A percentile compares a stretch with the other conserved stretches of the same genome.
Conservation (phyloP, 2,888 invertebrate species). For the Sericinus montela region DNA sequence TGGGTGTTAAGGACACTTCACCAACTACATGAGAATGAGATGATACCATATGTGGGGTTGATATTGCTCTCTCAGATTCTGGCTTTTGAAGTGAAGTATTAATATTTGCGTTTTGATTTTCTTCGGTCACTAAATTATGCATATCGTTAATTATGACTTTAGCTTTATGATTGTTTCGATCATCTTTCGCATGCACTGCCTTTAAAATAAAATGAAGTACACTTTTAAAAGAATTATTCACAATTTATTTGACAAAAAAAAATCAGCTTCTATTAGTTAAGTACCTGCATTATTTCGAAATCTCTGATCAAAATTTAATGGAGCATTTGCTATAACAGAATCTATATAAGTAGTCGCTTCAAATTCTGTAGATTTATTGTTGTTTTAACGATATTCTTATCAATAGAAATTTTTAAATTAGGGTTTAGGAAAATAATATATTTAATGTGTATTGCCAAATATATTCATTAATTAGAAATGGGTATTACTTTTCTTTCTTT, state of each 20-base stretch:
- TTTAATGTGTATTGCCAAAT: too few relatives aligned
- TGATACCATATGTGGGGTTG: conserved; percentile 13
- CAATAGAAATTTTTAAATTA: too few relatives aligned
- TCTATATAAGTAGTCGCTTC: too few relatives aligned
- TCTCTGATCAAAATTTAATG: background rate
- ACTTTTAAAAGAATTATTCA: background rate
- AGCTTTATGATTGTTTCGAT: background rate
- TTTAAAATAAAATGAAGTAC: background rate
- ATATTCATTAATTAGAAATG: too few relatives aligned
- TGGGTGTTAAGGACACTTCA: conserved; percentile 64
- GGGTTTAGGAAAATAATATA: too few relatives aligned
- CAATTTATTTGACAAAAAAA: background rate
- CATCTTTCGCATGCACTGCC: background rate
- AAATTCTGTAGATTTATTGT: too few relatives aligned
- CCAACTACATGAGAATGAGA: conserved; percentile 43
- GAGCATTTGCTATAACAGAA: background rate
- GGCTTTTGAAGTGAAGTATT: conserved; percentile 2
- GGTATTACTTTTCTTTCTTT: too few relatives aligned
- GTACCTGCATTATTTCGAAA: background rate
- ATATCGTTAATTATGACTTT: background rate
- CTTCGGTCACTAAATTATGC: background rate
- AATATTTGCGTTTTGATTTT: conserved; percentile 1
- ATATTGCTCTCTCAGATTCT: conserved; percentile 4
- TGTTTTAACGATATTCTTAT: too few relatives aligned
- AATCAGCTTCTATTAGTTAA: background rate